Conservation (phyloP, 1,140 invertebrate species). For the Cotesia chilonis region DNA sequence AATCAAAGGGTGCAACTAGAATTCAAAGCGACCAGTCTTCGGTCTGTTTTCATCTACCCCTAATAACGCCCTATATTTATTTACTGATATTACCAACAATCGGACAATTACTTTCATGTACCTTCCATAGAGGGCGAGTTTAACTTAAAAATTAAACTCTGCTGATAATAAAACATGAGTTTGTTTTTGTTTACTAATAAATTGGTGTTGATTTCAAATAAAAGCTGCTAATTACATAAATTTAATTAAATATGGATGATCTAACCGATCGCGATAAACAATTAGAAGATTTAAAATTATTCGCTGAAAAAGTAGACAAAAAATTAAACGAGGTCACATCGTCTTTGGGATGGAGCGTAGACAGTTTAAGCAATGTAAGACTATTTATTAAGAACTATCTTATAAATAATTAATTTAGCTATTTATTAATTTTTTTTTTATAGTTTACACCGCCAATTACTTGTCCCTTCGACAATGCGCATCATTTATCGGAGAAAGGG, state of each 20-base stretch:
- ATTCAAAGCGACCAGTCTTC: no score
- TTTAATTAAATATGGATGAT: slow-evolving; percentile 12
- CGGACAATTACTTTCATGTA: no score
- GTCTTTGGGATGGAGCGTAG: slow-evolving; percentile 43
- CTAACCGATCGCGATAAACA: slow-evolving; percentile 32
- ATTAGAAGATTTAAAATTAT: slow-evolving; percentile 40
- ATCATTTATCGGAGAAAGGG: slow-evolving; percentile 57
- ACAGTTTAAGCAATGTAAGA: slow-evolving; percentile 45
- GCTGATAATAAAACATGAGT: no score
- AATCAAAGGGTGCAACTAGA: no score
- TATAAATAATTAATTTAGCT: neutral
- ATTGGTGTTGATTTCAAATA: no score
- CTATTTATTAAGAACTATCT: neutral
- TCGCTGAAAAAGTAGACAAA: slow-evolving; percentile 39
- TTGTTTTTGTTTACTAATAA: no score
- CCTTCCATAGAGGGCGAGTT: no score
- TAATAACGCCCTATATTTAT: no score
- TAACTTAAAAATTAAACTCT: no score
- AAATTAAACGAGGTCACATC: slow-evolving; percentile 38
- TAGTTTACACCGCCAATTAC: slow-evolving; percentile 7
- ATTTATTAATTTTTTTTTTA: neutral
- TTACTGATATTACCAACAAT: no score
- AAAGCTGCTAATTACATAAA: no score
- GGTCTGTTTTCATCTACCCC: no score
- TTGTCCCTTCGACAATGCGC: slow-evolving; percentile 64